These are phyloP conservation scores for Arctia plantaginis DNA, from an alignment of 2,888 invertebrate species.

Conservation along the genomic window DNA sequence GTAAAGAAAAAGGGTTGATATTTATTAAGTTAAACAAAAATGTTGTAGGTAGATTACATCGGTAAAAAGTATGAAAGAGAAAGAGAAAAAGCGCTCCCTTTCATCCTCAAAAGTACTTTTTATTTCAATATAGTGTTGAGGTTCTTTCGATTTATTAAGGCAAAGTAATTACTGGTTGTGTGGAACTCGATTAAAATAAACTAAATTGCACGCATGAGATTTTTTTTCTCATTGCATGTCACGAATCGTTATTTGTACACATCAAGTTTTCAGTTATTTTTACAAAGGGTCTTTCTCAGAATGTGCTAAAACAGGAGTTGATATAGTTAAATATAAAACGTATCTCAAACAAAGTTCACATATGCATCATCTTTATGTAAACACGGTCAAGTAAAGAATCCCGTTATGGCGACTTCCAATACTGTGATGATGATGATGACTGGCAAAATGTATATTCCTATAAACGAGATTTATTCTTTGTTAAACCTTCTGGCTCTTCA, in stretches of 20 bases:
- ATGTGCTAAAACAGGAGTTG: background rate
- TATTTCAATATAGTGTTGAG: conserved; percentile 10
- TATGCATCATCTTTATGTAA: background rate
- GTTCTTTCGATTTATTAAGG: background rate
- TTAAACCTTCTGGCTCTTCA: no score
- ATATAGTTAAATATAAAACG: background rate
- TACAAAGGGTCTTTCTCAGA: background rate
- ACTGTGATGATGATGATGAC: background rate
- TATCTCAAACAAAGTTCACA: background rate
- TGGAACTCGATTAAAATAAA: background rate
- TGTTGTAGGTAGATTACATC: conserved; percentile 48
- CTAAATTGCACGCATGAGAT: background rate
- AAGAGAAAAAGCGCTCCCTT: background rate
- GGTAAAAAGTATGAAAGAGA: conserved; percentile 36
- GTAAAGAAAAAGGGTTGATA: conserved; percentile 48
- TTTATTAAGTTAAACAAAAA: conserved; percentile 55
- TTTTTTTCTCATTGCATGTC: background rate
- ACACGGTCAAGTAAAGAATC: background rate
- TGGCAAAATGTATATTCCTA: background rate
- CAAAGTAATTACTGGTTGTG: background rate
- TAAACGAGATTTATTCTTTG: background rate
- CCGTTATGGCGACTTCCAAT: background rate
- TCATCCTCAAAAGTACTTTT: conserved; percentile 24
- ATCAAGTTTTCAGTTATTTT: background rate
- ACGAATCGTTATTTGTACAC: background rate